Conservation (phyloP, 2,113 vertebrate species). For the Otolemur garnettii region DNA sequence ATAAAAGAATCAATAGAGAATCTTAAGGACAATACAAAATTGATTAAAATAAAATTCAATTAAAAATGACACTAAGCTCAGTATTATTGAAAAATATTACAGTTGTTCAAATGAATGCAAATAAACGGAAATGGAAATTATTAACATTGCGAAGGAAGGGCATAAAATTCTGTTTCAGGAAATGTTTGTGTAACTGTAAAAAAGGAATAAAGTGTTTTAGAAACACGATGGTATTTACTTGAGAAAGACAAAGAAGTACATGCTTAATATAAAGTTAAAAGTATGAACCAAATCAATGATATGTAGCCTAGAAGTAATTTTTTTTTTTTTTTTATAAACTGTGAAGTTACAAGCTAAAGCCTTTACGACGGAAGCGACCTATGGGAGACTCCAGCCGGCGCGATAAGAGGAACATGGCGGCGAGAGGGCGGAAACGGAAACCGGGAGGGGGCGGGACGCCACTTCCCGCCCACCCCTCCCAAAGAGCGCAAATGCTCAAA, state of each 20-base stretch:
- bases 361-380: fast-evolving
- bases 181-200: background rate
- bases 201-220: background rate
- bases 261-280: background rate
- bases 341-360: background rate
- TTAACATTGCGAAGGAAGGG: background rate
- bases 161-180: background rate
- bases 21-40: background rate
- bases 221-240: background rate
- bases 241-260: background rate
- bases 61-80: background rate
- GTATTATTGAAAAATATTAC: background rate
- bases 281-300: background rate
- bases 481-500: fast-evolving
- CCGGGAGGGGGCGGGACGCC: fast-evolving
- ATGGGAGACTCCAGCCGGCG: fast-evolving
- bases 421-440: background rate
- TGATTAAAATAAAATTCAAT: background rate
- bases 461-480: background rate
- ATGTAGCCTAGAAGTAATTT: background rate
- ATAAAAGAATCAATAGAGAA: background rate
- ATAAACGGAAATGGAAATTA: background rate
- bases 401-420: background rate
- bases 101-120: background rate
- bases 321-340: background rate